Conservation (phyloP, 1,140 invertebrate genomes). For the Meloidogyne exigua region DNA sequence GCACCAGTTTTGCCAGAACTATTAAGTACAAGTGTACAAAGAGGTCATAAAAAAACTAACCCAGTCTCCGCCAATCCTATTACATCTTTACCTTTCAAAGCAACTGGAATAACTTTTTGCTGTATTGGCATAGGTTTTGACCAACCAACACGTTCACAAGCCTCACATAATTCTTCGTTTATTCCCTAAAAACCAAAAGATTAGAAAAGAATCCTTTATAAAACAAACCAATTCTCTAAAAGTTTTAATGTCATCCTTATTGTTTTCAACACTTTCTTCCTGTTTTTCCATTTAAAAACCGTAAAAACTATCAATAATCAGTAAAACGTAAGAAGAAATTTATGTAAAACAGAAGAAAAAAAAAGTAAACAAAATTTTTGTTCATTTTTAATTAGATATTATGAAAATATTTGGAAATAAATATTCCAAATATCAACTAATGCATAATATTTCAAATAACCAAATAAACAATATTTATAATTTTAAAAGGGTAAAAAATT, state of each 20-base stretch:
- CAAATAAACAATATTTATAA: no score
- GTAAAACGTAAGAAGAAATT: not conserved
- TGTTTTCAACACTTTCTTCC: not conserved
- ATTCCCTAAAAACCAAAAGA: conserved; percentile 21
- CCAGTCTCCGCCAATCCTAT: conserved; percentile 61
- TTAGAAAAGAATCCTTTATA: not conserved
- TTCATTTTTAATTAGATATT: no score
- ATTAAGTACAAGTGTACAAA: conserved; percentile 20
- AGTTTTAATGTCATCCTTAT: not conserved
- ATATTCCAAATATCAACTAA: no score
- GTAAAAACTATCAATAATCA: not conserved
- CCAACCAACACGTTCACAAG: conserved; percentile 34
- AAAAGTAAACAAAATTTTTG: not conserved
- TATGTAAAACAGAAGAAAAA: no score
- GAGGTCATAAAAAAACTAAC: conserved; percentile 1
- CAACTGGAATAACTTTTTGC: conserved; percentile 51
- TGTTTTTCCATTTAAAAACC: not conserved
- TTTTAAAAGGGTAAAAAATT: no score
- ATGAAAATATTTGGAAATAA: no score
- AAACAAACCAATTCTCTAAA: not conserved
- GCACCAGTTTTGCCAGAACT: conserved; percentile 58
- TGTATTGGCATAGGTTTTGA: conserved; percentile 45
- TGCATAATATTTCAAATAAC: no score
- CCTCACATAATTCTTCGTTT: conserved; percentile 35
- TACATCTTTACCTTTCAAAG: conserved; percentile 53